phyloP scores from a whole-genome alignment of 2,888 invertebrate species.

The Dichetophora obliterata region DNA sequence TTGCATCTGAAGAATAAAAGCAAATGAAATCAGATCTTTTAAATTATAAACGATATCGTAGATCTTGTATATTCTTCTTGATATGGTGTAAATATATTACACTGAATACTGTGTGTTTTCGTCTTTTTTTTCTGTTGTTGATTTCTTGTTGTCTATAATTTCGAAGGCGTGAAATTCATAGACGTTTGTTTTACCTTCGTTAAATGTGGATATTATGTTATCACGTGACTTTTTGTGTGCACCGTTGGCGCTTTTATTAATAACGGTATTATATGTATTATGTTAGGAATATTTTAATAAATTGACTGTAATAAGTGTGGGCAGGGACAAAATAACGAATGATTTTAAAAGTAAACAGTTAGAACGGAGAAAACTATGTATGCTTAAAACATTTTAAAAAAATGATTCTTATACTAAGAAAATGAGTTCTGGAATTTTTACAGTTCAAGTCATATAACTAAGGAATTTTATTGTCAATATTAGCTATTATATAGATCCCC shows the following conservation, averaged over 20 bases:
- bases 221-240: constrained; percentile 9
- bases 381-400: no score
- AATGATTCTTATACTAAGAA: no score
- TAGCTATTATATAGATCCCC: no score
- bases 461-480: no score
- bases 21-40: constrained; percentile 9
- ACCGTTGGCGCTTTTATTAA: neutral
- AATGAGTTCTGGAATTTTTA: no score
- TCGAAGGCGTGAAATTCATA: constrained; percentile 14
- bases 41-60: constrained; percentile 24
- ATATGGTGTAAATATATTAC: neutral
- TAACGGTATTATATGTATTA: no score
- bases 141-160: neutral
- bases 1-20: neutral
- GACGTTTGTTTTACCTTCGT: constrained; percentile 1
- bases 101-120: neutral
- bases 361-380: no score
- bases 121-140: neutral
- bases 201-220: neutral
- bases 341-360: no score
- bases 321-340: no score
- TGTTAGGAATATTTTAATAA: no score
- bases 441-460: no score
- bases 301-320: no score
- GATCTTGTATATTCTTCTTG: neutral